Conservation (phyloP, 2,888 invertebrate species). For the Apantesis nais region DNA sequence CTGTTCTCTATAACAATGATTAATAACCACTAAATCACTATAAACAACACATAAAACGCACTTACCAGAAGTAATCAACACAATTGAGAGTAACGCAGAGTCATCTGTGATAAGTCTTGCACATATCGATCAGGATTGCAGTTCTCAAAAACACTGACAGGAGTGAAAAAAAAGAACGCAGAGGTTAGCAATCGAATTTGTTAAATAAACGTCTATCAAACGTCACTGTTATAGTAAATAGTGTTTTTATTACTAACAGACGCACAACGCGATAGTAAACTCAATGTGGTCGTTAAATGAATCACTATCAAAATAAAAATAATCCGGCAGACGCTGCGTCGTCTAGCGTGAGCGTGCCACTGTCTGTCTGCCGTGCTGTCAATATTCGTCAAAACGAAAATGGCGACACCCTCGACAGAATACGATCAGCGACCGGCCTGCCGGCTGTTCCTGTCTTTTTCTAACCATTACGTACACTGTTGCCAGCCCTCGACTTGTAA, state of each 20-base stretch:
- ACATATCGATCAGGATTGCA: constrained; percentile 85
- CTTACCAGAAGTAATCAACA: constrained; percentile 77
- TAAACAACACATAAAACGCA: constrained; percentile 42
- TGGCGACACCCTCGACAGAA: constrained; percentile 88
- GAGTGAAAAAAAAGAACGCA: constrained; percentile 72
- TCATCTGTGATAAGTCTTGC: constrained; percentile 85
- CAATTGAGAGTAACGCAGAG: constrained; percentile 70
- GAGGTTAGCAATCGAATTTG: constrained; percentile 83
- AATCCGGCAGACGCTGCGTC: constrained; percentile 82
- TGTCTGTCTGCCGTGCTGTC: constrained; percentile 87
- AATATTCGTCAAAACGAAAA: constrained; percentile 91
- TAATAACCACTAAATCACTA: constrained; percentile 40
- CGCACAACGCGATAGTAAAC: constrained; percentile 60
- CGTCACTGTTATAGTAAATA: constrained; percentile 65
- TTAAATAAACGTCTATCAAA: constrained; percentile 66
- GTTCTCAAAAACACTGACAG: constrained; percentile 80
- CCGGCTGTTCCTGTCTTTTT: constrained; percentile 61
- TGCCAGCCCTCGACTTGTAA: neutral
- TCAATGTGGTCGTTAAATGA: constrained; percentile 74
- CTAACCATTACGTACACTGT: constrained; percentile 25
- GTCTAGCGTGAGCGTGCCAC: constrained; percentile 82
- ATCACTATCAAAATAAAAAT: constrained; percentile 85
- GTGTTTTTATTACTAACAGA: constrained; percentile 66
- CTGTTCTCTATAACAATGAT: constrained; percentile 45
- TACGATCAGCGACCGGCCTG: constrained; percentile 80